Evolutionary conservation across 2,113 vertebrate genomes (phyloP), one percentile per base, ranked within the genome.

Genomic region (Tachycineta bicolor): DNA sequence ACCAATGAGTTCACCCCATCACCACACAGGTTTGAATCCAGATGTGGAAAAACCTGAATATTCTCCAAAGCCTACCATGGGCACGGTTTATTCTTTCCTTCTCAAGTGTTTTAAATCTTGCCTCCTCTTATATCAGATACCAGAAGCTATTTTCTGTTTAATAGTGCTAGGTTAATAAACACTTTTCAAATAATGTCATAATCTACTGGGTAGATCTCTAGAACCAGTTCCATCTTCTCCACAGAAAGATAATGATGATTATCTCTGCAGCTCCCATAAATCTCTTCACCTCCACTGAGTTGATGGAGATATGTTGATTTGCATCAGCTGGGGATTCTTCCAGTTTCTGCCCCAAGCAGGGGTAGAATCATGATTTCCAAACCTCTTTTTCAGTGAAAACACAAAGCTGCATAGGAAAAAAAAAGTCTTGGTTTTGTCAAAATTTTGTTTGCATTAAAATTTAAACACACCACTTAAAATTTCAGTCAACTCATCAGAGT

Each of bases 91-190:
- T 6, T 56, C 25, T 71, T 93, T 83, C 34, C 50, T 68, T 90
- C 56, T 41, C 33, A 43, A 71, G 49, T 75, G 33, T 33, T 89
- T 33, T 7, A 75, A 89, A 68, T 49, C 33, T 29, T 53, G 23
- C 8, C 31, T 85, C 81, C 69, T 81, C 65, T 47, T 62, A 2
- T 4, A 70, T 69, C 37, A 68, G 33, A 49, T 18, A 55, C 6
- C 33, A 79, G 37, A 71, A 73, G 12, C 18, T 89, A 70, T 44
- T 50, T 76, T 68, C 52, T 73, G 14, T 70, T 94, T 69, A 93
- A 83, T 39, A 80, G 49, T 31, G 19, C n/a, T 92, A 91, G 47
- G 77, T 68, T 96, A 95, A 96, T 50, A 91, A 82, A 93, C 50
- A 46, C 76, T 93, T 86, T 67, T 59, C 60, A 90, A 96, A 68